Base-by-base conservation (phyloP, 2,113 vertebrate genomes). In the Rostratula benghalensis region DNA sequence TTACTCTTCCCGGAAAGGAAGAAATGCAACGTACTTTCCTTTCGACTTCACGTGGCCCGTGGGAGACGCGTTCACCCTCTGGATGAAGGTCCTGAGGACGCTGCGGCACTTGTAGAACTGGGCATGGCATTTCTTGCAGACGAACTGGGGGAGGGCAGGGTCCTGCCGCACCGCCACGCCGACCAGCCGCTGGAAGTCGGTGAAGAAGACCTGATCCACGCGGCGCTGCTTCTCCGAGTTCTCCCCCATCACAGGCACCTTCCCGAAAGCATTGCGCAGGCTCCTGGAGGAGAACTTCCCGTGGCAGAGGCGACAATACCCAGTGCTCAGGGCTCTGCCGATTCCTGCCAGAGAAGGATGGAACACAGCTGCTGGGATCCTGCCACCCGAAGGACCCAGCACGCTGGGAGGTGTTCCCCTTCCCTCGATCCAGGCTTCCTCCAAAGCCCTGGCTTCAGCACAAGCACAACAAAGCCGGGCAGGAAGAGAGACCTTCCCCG, bases 51-150 rank as follows among this genome's bases (percentile, higher is more conserved):
- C 46, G 6, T 83, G 97, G 39, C 96, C 94, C 0, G 95, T 76
- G 3, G 99, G 98, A 3, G 98, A 98, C 5, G 97, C 92, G 21
- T 99, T 99, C 73, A 99, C 99, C 68, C 98, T 97, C 97, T 99
- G 99, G 85, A 99, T 98, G 65, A 99, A 99, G 4, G 98, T 90
- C 65, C 97, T 95, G 95, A 99, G 98, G 87, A 99, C 96, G 89
- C 98, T 97, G 97, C 98, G 98, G 97, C 99, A 99, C 90, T 99
- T 99, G 91, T 99, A 99, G 98, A 99, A 99, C 98, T 99, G 99
- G 39, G 98, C 81, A 28, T 99, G 98, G 96, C 99, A 99, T 95
- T 98, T 99, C 98, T 99, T 99, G 96, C 99, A 99, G 93, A 99
- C 98, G 3, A 99, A 99, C 93, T 98, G 98, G 0, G 99, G 98